Base-by-base conservation (phyloP, 2,888 invertebrate genomes). In the Reticulitermes lucifugus region DNA sequence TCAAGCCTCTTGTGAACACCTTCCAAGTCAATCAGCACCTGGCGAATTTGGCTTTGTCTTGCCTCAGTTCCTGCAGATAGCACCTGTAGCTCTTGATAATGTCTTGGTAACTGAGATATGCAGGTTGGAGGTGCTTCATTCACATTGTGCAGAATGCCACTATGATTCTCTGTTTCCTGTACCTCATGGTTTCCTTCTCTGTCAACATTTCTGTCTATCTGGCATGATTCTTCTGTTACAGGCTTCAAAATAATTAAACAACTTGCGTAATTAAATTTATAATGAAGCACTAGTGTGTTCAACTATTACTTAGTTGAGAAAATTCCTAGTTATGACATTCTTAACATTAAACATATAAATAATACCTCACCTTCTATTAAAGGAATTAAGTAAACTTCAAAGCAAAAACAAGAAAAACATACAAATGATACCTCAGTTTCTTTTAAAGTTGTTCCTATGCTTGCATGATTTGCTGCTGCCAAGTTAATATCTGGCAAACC, bases 1-100 rank as follows among this genome's bases (percentile, higher is more conserved):
- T 94, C 94, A 6, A 96, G 92, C 89, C 95, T 94, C 87, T 94
- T 93, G 88, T 95, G 93, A 65, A 94, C 94, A 29, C 93, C 93
- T 85, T 94, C 93, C 80, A 95, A 93, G 90, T 95, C 95, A 86
- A 90, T 89, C 79, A 90, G 89, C 84, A 91, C 90, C 87, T 91
- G 90, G 21, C 90, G 90, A 2, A 91, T 90, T 86, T 90, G 89
- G 25, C 89, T 90, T 86, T 91, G 90, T 80, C 90, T 91, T 0
- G 89, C 89, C 85, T 91, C 90, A 35, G 89, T 90, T 79, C 89
- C 90, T 55, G 89, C 87, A 3, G 89, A 88, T 43, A 93, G 91
- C 25, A 92, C 91, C 90, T 93, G 93, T 9, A 91, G 82, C 43
- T 90, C 89, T 87, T 89, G 22, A n/a, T 65, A 65, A 4, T 65